Base-by-base conservation (phyloP, 2,888 invertebrate species). In the Epistrophe grossulariae region DNA sequence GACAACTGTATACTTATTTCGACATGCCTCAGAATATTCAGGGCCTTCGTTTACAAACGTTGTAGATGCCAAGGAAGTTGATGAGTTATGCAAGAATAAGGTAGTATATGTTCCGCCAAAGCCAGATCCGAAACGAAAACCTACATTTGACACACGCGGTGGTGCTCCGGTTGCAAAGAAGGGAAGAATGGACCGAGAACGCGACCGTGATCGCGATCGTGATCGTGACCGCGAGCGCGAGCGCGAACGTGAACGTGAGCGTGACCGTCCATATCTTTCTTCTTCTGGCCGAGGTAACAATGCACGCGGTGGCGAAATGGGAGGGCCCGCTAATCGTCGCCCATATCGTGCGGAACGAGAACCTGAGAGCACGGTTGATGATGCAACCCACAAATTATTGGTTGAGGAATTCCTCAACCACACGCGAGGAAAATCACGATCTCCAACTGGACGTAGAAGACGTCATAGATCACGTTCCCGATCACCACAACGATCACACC, bases 1-100 rank as follows among this genome's bases (percentile, higher is more conserved):
- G 89, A 94, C 95, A 89, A 94, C 95, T 93, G 94, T 97, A 40
- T 95, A 94, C 90, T 95, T 95, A 89, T 95, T 95, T n/a, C 93
- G 93, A 78, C 97, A 97, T 92, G 95, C 96, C 90, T 93, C 94
- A 1, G 95, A 96, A 90, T 92, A 92, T 35, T 91, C 93, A 1
- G 95, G 95, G 0, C 92, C 93, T 9, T 94, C 95, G 0, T 95
- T 96, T 89, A 93, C 93, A 43, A 93, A 94, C 88, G 90, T 94
- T 19, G 90, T 94, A 8, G 92, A 93, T 74, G 91, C 93, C 60
- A 93, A 93, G 15, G 93, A 91, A 64, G 88, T 92, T 2, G 91
- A 92, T 90, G 88, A 90, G 90, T 84, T 91, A 17, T 89, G 91
- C 10, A 85, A 88, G 45, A 90, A 90, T 38, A 89, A 89, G 15